Percentiles rank a stretch among this genome's conserved stretches.
Evolutionary conservation across 2,888 invertebrate species (phyloP).

Genomic region (Ormyrus pomaceus): DNA sequence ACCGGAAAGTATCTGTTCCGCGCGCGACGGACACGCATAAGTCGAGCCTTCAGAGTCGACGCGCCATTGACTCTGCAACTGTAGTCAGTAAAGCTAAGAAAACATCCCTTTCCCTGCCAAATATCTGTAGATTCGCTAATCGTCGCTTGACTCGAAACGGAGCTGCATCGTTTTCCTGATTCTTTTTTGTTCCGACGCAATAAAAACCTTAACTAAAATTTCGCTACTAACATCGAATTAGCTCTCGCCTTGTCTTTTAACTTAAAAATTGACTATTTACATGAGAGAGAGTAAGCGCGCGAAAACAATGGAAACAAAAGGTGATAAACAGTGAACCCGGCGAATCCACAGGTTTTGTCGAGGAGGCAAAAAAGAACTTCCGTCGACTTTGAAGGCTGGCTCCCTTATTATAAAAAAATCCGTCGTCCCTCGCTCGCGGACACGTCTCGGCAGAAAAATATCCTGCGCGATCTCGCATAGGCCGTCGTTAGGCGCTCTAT

Average conservation of each 20-base stretch:
- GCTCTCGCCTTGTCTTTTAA: no score
- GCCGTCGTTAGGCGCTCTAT: conserved; percentile 43
- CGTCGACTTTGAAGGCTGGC: no score
- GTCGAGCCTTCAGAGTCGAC: conserved; percentile 14
- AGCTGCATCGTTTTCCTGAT: conserved; percentile 18
- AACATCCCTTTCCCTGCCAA: not conserved
- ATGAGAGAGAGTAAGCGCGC: no score
- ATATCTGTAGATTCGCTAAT: not conserved
- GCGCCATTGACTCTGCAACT: not conserved
- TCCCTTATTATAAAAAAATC: no score
- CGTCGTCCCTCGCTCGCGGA: no score
- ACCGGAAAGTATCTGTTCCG: conserved; percentile 2
- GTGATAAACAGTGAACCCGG: no score
- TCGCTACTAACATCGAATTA: no score
- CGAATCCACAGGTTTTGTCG: no score
- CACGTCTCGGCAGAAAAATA: not conserved
- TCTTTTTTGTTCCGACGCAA: not conserved
- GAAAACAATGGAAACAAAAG: no score
- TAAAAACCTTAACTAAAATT: no score
- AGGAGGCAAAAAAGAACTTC: no score
- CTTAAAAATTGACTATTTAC: no score
- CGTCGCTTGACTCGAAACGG: not conserved
- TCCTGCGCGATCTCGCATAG: conserved; percentile 43
- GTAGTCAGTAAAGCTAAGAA: not conserved
- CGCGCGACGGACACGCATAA: not conserved